phyloP scores from a whole-genome alignment of 2,888 invertebrate genomes.

The Acleris sparsana region DNA sequence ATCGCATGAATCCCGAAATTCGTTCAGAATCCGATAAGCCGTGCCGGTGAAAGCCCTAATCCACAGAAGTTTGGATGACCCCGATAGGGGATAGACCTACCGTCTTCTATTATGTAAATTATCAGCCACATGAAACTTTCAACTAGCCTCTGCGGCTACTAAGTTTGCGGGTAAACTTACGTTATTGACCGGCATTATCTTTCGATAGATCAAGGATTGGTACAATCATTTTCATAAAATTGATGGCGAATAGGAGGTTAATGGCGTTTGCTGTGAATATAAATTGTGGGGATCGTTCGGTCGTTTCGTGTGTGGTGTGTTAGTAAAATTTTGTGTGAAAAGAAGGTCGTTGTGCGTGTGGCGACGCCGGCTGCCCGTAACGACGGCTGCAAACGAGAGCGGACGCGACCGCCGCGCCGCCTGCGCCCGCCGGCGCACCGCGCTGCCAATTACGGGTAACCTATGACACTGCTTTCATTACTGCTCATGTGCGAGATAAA shows the following conservation, averaged over 20 bases:
- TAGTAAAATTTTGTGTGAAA: slow-evolving; percentile 59
- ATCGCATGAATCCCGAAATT: slow-evolving; percentile 79
- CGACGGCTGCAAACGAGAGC: slow-evolving; percentile 64
- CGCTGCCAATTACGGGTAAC: slow-evolving; percentile 50
- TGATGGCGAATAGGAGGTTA: slow-evolving; percentile 46
- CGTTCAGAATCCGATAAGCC: slow-evolving; percentile 81
- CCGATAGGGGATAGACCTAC: slow-evolving; percentile 79
- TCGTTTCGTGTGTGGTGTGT: slow-evolving; percentile 5
- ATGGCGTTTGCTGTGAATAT: slow-evolving; percentile 48
- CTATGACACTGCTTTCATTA: slow-evolving; percentile 40
- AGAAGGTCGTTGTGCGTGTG: slow-evolving; percentile 62
- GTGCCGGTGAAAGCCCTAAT: slow-evolving; percentile 78
- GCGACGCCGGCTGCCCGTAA: slow-evolving; percentile 66
- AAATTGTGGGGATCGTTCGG: slow-evolving; percentile 8
- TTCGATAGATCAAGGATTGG: slow-evolving; percentile 59
- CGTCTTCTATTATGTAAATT: slow-evolving; percentile 83
- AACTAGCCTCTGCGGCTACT: slow-evolving; percentile 69
- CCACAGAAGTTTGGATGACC: slow-evolving; percentile 80
- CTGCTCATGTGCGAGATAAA: slow-evolving; percentile 18
- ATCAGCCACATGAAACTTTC: slow-evolving; percentile 78
- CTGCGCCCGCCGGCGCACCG: slow-evolving; percentile 40
- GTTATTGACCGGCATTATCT: slow-evolving; percentile 74
- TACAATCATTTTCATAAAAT: slow-evolving; percentile 16
- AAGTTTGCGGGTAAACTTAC: slow-evolving; percentile 74
- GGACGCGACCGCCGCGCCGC: slow-evolving; percentile 55